These are phyloP conservation scores for Ariolimax columbianus DNA, from an alignment of 2,888 invertebrate species.

Conservation along the genomic window DNA sequence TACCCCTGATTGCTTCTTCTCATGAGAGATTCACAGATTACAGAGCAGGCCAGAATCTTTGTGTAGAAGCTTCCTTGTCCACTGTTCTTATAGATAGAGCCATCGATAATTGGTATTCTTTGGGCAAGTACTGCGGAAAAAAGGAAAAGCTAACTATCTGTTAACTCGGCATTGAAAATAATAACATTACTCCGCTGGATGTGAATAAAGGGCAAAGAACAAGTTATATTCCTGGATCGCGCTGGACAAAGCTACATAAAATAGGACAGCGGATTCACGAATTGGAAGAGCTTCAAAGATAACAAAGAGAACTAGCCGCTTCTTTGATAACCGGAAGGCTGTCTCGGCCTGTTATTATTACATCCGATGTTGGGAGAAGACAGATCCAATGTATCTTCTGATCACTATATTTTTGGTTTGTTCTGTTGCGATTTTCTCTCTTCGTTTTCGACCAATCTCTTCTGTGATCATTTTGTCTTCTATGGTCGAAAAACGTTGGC, in stretches of 20 bases:
- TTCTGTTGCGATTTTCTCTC: background rate
- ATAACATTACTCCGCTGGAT: constrained; percentile 16
- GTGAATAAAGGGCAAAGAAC: constrained; percentile 31
- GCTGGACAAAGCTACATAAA: background rate
- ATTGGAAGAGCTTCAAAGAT: constrained; percentile 5
- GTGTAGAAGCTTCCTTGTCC: constrained; percentile 18
- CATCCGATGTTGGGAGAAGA: background rate
- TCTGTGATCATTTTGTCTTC: background rate
- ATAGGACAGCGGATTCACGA: background rate
- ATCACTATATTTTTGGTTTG: background rate
- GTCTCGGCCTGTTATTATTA: constrained; percentile 3
- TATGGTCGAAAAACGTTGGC: background rate
- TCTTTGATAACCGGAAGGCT: background rate
- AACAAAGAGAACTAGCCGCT: background rate
- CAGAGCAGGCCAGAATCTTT: constrained; percentile 23
- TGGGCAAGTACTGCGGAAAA: constrained; percentile 25
- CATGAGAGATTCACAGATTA: constrained; percentile 20
- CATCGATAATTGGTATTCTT: constrained; percentile 43
- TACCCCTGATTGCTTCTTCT: constrained; percentile 26
- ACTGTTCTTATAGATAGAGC: constrained; percentile 29
- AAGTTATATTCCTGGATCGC: constrained; percentile 9
- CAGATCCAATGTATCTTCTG: background rate
- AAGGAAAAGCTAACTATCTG: constrained; percentile 34
- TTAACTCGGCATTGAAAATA: constrained; percentile 26
- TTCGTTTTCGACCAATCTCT: background rate